phyloP scores from a whole-genome alignment of 2,888 invertebrate genomes.

The Diplolepis rosae region DNA sequence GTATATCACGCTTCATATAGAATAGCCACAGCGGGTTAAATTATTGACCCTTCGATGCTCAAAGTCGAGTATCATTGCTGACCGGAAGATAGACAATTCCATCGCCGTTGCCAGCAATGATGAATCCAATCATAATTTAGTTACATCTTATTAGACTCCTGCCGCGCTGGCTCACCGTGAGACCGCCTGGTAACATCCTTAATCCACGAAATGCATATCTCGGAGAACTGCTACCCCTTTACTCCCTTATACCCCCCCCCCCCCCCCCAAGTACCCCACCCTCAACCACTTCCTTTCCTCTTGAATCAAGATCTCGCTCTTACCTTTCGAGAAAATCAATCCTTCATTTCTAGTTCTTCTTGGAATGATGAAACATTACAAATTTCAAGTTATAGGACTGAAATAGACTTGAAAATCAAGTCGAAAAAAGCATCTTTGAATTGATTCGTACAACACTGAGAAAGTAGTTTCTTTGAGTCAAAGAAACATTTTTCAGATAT shows the following conservation, averaged over 20 bases:
- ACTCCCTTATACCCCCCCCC: constrained; percentile 41
- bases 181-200: constrained; percentile 69
- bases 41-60: constrained; percentile 59
- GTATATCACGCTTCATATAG: constrained; percentile 69
- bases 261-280: constrained; percentile 37
- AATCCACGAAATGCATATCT: constrained; percentile 68
- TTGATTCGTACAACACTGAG: no score
- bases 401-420: no score
- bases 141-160: constrained; percentile 73
- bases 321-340: not conserved
- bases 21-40: constrained; percentile 62
- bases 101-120: constrained; percentile 68
- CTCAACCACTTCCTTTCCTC: constrained; percentile 48
- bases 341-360: not conserved
- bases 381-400: not conserved
- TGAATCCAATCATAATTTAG: constrained; percentile 73
- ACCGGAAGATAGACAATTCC: constrained; percentile 65
- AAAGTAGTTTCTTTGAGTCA: no score
- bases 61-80: constrained; percentile 44
- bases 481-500: no score
- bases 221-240: constrained; percentile 35
- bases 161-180: constrained; percentile 70
- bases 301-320: not conserved
- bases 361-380: not conserved
- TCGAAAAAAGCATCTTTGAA: no score